A percentile compares a stretch with the other conserved stretches of the same genome.
Evolutionary conservation across 2,113 vertebrate species (phyloP).

Genomic region (Benitochromis conjunctus): DNA sequence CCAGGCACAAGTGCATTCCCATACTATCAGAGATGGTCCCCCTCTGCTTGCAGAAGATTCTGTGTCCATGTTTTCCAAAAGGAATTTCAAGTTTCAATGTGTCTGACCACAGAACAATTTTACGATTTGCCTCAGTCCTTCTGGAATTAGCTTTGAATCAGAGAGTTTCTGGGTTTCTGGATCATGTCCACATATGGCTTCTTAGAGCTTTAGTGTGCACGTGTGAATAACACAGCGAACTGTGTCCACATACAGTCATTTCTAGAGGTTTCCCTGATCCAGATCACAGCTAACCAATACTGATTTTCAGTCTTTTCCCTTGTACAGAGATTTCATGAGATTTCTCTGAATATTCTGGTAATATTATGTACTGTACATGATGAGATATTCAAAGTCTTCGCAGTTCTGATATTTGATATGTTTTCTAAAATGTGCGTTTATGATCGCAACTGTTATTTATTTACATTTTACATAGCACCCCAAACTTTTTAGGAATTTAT

Average conservation of each 20-base stretch:
- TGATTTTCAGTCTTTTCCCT: fast-evolving
- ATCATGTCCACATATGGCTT: not conserved
- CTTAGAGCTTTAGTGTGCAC: not conserved
- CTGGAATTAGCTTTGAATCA: not conserved
- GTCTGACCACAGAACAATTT: not conserved
- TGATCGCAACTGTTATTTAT: too few relatives aligned
- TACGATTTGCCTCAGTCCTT: not conserved
- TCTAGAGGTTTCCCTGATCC: not conserved
- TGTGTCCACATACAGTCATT: not conserved
- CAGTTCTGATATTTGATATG: too few relatives aligned
- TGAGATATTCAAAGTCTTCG: not conserved
- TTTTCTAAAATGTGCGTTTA: too few relatives aligned
- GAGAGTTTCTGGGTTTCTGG: not conserved
- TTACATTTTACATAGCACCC: too few relatives aligned
- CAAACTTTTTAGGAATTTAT: too few relatives aligned
- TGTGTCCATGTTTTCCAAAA: not conserved
- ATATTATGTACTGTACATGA: not conserved
- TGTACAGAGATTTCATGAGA: not conserved
- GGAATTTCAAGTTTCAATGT: not conserved
- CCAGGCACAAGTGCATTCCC: not conserved
- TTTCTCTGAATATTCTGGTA: not conserved
- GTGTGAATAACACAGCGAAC: not conserved
- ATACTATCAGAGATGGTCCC: fast-evolving
- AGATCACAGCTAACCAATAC: not conserved
- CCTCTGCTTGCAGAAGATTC: not conserved